Evolutionary conservation across 1,140 invertebrate species (phyloP).

Genomic region (Neuroterus valhalla): DNA sequence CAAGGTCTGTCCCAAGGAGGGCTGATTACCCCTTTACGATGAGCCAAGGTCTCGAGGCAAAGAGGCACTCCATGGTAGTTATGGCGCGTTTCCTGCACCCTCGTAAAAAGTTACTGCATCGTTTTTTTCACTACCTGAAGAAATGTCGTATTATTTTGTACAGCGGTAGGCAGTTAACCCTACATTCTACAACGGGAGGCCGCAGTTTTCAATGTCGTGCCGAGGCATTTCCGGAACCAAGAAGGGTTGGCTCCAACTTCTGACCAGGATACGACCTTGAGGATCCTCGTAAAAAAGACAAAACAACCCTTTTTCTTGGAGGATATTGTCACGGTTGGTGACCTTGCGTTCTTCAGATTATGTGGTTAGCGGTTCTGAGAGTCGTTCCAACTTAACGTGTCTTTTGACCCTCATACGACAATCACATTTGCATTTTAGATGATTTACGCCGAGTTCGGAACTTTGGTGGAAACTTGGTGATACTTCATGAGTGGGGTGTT

Average conservation of each 20-base stretch:
- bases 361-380: slow-evolving; percentile 1
- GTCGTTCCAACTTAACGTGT: background rate
- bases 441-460: background rate
- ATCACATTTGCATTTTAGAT: slow-evolving; percentile 5
- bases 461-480: background rate
- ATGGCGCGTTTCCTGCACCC: slow-evolving; percentile 40
- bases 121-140: slow-evolving; percentile 48
- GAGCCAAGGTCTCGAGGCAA: slow-evolving; percentile 62
- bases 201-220: slow-evolving; percentile 18
- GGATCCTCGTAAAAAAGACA: slow-evolving; percentile 51
- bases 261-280: slow-evolving; percentile 57
- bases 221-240: slow-evolving; percentile 53
- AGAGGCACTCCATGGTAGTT: slow-evolving; percentile 40
- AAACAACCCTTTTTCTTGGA: slow-evolving; percentile 63
- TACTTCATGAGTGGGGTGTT: no score
- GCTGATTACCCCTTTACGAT: slow-evolving; percentile 75
- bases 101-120: slow-evolving; percentile 63
- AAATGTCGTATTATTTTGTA: slow-evolving; percentile 51
- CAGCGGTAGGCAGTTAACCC: slow-evolving; percentile 47
- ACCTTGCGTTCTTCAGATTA: slow-evolving; percentile 47
- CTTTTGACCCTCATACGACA: background rate
- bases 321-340: slow-evolving; percentile 28
- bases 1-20: slow-evolving; percentile 65
- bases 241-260: slow-evolving; percentile 57
- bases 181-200: slow-evolving; percentile 40